phyloP scores from a whole-genome alignment of 2,113 vertebrate genomes.

The Rallus limicola region DNA sequence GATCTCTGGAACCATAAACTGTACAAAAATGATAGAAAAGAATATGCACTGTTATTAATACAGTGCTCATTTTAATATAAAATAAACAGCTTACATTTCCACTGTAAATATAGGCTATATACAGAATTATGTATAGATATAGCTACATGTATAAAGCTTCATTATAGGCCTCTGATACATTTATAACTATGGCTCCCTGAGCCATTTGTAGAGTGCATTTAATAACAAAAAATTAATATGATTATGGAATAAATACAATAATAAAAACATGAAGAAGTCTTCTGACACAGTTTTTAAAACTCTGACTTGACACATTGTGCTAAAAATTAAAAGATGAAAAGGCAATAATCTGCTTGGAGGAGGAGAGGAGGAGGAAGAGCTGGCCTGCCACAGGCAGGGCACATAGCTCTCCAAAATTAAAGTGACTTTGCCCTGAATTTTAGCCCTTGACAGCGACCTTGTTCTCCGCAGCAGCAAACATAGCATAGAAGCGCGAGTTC shows the following conservation, averaged over 20 bases:
- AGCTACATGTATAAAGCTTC: conserved; percentile 91
- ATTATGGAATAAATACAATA: conserved; percentile 82
- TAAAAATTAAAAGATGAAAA: conserved; percentile 72
- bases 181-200: conserved; percentile 88
- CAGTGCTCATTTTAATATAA: conserved; percentile 89
- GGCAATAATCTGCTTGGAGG: conserved; percentile 71
- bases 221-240: conserved; percentile 78
- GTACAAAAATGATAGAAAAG: conserved; percentile 82
- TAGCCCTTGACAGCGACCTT: conserved; percentile 92
- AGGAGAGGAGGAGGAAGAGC: conserved; percentile 62
- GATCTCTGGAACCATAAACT: conserved; percentile 75
- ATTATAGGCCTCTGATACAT: conserved; percentile 86
- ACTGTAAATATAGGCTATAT: conserved; percentile 90
- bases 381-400: conserved; percentile 75
- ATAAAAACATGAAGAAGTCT: conserved; percentile 75
- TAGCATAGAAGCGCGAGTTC: conserved; percentile 91
- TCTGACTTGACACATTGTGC: conserved; percentile 74
- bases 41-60: conserved; percentile 77
- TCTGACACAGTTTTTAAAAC: conserved; percentile 65
- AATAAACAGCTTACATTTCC: conserved; percentile 88
- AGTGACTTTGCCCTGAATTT: conserved; percentile 61
- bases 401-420: conserved; percentile 50
- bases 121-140: conserved; percentile 85
- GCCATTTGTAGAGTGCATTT: conserved; percentile 85
- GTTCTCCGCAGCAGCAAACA: conserved; percentile 91